A percentile compares a stretch with the other conserved stretches of the same genome.
Evolutionary conservation across 2,888 invertebrate species (phyloP).

Genomic region (Lasioglossum marginatum): DNA sequence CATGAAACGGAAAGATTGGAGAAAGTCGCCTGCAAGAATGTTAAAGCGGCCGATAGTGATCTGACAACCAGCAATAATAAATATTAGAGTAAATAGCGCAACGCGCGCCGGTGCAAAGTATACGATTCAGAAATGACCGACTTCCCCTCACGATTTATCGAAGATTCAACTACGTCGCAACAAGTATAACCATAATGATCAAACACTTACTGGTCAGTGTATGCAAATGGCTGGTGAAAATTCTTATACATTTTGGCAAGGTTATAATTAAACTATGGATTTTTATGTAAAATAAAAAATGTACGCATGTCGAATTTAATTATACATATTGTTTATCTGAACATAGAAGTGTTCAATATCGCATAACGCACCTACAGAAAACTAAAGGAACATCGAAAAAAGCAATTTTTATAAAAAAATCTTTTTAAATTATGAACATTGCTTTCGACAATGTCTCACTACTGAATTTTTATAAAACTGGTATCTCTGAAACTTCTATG

Average conservation of each 20-base stretch:
- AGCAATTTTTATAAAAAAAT: too few relatives aligned
- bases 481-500: too few relatives aligned
- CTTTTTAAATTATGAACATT: too few relatives aligned
- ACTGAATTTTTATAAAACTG: background rate
- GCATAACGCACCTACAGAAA: too few relatives aligned
- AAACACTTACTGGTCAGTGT: too few relatives aligned
- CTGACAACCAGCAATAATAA: conserved; percentile 36
- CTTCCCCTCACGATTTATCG: background rate
- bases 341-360: too few relatives aligned
- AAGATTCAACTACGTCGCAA: background rate
- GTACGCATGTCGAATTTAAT: too few relatives aligned
- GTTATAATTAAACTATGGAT: background rate
- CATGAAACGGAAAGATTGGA: conserved; percentile 46
- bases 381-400: too few relatives aligned
- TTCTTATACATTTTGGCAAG: background rate
- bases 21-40: conserved; percentile 46
- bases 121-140: conserved; percentile 3
- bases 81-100: conserved; percentile 43
- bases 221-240: background rate
- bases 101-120: conserved; percentile 1
- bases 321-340: too few relatives aligned
- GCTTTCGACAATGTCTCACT: too few relatives aligned
- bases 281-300: too few relatives aligned
- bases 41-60: conserved; percentile 22
- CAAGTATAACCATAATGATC: background rate